Evolutionary conservation across 2,888 invertebrate genomes (phyloP).

Genomic region (Notodonta ziczac): DNA sequence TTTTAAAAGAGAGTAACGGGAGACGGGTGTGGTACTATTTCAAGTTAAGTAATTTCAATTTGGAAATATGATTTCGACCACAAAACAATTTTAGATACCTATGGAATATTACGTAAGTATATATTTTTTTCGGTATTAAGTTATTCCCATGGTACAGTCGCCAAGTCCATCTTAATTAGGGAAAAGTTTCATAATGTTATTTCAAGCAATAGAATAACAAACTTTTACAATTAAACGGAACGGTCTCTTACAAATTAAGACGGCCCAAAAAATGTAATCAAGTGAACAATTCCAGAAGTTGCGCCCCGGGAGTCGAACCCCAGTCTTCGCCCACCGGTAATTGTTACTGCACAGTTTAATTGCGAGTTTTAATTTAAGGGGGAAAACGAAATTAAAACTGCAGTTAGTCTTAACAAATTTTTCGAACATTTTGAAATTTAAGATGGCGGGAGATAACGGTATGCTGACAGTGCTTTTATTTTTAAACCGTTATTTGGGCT

Average conservation of each 20-base stretch:
- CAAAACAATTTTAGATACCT: too few species aligned
- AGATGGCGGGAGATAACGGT: constrained; percentile 2
- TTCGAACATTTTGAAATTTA: constrained; percentile 20
- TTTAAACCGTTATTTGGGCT: background rate
- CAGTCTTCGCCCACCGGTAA: constrained; percentile 36
- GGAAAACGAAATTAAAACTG: constrained; percentile 50
- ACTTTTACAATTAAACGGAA: constrained; percentile 30
- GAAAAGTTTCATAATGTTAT: constrained; percentile 1
- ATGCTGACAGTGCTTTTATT: background rate
- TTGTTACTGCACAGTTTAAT: constrained; percentile 44
- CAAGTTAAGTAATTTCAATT: too few species aligned
- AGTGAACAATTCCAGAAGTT: constrained; percentile 50
- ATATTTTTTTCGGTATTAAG: background rate
- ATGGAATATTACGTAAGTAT: background rate
- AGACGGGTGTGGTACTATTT: too few species aligned
- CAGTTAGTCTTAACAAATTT: constrained; percentile 48
- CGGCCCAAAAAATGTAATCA: constrained; percentile 36
- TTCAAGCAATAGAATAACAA: constrained; percentile 6
- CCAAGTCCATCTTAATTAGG: background rate
- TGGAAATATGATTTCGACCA: too few species aligned
- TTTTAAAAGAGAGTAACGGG: background rate
- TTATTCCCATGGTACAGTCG: constrained; percentile 13
- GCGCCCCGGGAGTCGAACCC: constrained; percentile 45
- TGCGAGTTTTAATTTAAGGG: constrained; percentile 46
- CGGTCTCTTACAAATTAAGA: constrained; percentile 34